A percentile compares a stretch with the other conserved stretches of the same genome.
Conservation (phyloP, 2,113 vertebrate genomes). For the Muntiacus muntjak region DNA sequence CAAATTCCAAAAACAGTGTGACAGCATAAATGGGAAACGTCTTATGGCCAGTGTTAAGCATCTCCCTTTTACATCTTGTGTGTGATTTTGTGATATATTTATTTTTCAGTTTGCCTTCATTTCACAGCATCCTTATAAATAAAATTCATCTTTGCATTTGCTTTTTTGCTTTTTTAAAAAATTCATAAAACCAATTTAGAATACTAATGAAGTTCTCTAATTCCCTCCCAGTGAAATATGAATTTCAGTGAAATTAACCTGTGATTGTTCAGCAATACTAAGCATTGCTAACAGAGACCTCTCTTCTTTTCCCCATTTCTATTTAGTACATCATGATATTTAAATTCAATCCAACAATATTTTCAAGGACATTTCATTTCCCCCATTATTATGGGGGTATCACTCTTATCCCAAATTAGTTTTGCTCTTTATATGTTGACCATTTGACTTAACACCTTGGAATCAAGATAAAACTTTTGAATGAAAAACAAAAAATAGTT, state of each 20-base stretch:
- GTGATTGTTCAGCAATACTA: background rate
- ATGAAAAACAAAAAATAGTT: background rate
- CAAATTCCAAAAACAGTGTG: background rate
- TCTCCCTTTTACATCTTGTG: background rate
- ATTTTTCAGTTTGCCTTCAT: background rate
- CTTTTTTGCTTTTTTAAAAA: background rate
- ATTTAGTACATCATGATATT: background rate
- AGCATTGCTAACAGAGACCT: background rate
- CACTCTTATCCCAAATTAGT: background rate
- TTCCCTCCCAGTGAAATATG: background rate
- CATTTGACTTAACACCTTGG: background rate
- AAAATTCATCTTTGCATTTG: background rate
- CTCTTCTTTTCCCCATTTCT: background rate
- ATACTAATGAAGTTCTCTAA: background rate
- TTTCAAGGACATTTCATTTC: background rate
- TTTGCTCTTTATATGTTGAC: background rate
- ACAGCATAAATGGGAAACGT: background rate
- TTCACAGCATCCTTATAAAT: background rate
- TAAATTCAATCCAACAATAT: background rate
- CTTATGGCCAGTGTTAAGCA: background rate
- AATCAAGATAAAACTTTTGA: background rate
- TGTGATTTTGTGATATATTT: background rate
- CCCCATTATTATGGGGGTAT: background rate
- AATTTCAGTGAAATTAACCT: background rate
- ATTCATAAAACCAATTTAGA: background rate